These are phyloP conservation scores for Lithobates pipiens DNA, from an alignment of 2,797 vertebrate species.

Conservation along the genomic window DNA sequence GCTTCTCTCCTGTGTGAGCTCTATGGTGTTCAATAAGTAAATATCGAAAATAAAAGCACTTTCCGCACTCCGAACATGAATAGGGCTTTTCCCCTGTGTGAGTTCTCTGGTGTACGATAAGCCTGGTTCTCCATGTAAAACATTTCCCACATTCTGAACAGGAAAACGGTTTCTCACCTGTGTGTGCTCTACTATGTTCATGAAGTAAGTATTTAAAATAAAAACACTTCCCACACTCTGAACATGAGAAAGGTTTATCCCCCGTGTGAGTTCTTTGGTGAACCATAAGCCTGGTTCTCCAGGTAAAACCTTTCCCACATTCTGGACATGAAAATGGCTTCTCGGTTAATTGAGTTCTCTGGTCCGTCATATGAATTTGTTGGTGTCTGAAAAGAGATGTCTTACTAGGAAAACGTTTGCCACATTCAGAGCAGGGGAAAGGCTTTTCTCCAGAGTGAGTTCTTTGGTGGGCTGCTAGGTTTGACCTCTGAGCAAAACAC, in stretches of 20 bases:
- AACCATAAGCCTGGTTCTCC: neutral
- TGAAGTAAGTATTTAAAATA: neutral
- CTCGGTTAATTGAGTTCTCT: no score
- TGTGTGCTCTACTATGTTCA: neutral
- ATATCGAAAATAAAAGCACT: neutral
- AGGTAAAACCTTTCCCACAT: conserved; percentile 3
- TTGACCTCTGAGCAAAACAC: neutral
- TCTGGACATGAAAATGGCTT: neutral
- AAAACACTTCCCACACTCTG: neutral
- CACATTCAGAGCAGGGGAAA: neutral
- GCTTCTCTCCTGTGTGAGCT: neutral
- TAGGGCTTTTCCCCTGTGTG: conserved; percentile 5
- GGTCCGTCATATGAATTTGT: neutral
- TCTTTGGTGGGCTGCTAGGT: neutral
- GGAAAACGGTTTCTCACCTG: neutral
- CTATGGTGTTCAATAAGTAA: neutral
- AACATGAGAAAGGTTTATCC: neutral
- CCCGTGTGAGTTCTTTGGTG: conserved; percentile 3
- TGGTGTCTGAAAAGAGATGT: neutral
- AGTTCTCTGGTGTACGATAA: neutral
- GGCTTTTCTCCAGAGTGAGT: conserved; percentile 11
- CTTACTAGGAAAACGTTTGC: neutral
- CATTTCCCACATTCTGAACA: conserved; percentile 2
- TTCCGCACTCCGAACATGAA: conserved; percentile 1
- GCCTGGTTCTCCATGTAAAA: neutral